Percentiles rank a stretch among this genome's conserved stretches.
These are phyloP conservation scores for Bombylius major DNA, from an alignment of 2,888 invertebrate species.

Conservation along the genomic window DNA sequence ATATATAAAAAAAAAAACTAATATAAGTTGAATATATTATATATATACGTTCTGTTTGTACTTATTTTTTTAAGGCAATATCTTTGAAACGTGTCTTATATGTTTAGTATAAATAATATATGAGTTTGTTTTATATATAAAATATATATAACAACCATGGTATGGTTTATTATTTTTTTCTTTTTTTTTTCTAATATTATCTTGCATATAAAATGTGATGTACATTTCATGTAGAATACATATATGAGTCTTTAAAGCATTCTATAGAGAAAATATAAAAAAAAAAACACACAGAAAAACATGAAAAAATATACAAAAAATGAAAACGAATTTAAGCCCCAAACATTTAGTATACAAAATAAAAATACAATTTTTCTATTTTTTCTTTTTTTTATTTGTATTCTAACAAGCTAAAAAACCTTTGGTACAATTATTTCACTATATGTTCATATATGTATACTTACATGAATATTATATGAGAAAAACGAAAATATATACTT, in stretches of 20 bases:
- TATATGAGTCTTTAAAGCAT: no score
- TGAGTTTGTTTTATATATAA: neutral
- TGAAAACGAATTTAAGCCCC: neutral
- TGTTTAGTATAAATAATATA: constrained; percentile 8
- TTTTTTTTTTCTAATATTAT: no score
- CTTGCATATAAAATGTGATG: no score
- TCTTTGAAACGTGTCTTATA: constrained; percentile 10
- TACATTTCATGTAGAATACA: no score
- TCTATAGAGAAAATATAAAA: no score
- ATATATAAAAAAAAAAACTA: neutral
- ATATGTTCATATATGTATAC: neutral
- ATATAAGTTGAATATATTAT: constrained; percentile 4
- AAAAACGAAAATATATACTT: no score
- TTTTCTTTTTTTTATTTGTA: neutral
- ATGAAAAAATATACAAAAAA: neutral
- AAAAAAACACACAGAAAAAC: neutral
- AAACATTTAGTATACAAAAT: neutral
- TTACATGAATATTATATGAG: no score
- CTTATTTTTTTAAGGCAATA: constrained; percentile 1
- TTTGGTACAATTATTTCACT: neutral
- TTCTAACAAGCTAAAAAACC: no score
- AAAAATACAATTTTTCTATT: neutral
- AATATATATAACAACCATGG: no score
- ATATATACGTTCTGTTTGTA: neutral
- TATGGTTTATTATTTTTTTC: no score